Evolutionary conservation across 2,888 invertebrate species (phyloP), one percentile per base, ranked within the genome.

Genomic region (Athalia circularis): DNA sequence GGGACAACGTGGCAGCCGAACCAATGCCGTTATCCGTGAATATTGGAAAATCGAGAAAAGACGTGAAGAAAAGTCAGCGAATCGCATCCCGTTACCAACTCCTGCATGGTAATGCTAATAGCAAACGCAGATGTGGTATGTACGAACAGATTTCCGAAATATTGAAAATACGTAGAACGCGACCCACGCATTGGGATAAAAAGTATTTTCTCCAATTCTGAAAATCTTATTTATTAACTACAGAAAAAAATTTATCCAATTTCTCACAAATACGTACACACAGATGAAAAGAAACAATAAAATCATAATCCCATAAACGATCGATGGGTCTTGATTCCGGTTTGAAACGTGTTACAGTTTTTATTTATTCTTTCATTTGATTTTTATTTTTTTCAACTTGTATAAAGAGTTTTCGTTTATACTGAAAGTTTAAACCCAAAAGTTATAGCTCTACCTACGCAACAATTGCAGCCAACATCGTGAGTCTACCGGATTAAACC

Each of bases 71-170:
- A 77, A 78, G 74, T 29, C 78, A 74, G 13, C 74, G 65, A 65
- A 75, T 74, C 72, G 74, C 64, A 80, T 59, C 77, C 83, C 85
- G 85, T 85, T 85, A 85, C 82, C 83, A 29, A 29, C 83, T 83
- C 82, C 81, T 82, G 81, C 80, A 79, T 83, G 86, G 86, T 86
- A 87, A 87, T 86, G 84, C 86, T 86, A 86, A 86, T 85, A 87
- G 86, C 84, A 79, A 83, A 81, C 54, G 11, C 82, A 81, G 82
- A 81, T 82, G 81, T 81, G 83, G 83, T 85, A 85, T 81, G 84
- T 85, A 57, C 54, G 54, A 54, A 3, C 54, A 8, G 4, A 54
- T 11, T 11, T 54, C 83, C 82, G 83, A 84, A 85, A 85, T 87
- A 85, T 86, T 83, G 84, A 83, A 81, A 86, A 83, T 80, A 80